Evolutionary conservation across 2,797 vertebrate species (phyloP).

Genomic region (Trematomus bernacchii): DNA sequence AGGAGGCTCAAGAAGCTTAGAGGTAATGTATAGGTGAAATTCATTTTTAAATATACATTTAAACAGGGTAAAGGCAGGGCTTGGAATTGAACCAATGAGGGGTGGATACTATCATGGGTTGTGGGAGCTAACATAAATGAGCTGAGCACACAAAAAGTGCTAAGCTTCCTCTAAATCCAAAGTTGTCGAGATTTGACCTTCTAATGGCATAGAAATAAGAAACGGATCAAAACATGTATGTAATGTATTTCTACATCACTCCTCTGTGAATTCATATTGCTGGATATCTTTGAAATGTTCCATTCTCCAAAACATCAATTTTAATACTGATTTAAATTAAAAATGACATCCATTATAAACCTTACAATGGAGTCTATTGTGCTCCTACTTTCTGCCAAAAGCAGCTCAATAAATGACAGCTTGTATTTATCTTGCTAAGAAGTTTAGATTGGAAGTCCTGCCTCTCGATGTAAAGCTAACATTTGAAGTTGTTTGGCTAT

Average conservation of each 20-base stretch:
- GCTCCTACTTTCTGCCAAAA: slow-evolving; percentile 20
- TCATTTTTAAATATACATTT: slow-evolving; percentile 17
- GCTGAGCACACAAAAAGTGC: slow-evolving; percentile 2
- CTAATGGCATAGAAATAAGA: not conserved
- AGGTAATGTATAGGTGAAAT: slow-evolving; percentile 10
- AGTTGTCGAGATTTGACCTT: not conserved
- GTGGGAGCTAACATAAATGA: slow-evolving; percentile 5
- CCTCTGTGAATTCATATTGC: not conserved
- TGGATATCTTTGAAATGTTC: not conserved
- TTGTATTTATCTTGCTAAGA: slow-evolving; percentile 43
- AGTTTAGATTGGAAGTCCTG: slow-evolving; percentile 9
- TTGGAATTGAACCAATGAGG: slow-evolving; percentile 19
- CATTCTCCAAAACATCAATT: not conserved
- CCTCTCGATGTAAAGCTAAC: slow-evolving; percentile 31
- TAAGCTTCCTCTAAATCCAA: not conserved
- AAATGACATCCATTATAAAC: slow-evolving; percentile 11
- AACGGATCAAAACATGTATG: not conserved
- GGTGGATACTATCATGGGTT: slow-evolving; percentile 24
- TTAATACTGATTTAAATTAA: slow-evolving; percentile 2
- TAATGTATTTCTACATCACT: not conserved
- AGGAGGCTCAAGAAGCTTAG: slow-evolving; percentile 13
- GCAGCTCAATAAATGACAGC: slow-evolving; percentile 21
- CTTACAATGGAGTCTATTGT: not conserved
- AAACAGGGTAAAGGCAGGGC: not conserved
- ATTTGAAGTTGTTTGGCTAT: slow-evolving; percentile 13